Percentiles rank a stretch among this genome's conserved stretches.
Conservation (phyloP, 2,797 vertebrate species). For the Sebastiscus albofasciatus region DNA sequence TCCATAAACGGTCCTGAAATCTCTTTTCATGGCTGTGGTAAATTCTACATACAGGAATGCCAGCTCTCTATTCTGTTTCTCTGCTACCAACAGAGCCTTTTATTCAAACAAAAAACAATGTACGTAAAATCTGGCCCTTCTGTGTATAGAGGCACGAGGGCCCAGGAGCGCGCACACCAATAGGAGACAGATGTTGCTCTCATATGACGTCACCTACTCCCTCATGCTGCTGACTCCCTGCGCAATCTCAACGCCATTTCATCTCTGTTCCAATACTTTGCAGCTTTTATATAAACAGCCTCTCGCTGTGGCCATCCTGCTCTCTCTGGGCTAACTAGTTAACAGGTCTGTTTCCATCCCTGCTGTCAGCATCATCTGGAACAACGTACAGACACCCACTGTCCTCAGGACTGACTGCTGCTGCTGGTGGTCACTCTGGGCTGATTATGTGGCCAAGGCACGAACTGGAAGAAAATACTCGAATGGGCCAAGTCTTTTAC, state of each 20-base stretch:
- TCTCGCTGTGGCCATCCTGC: constrained; percentile 27
- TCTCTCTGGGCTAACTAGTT: constrained; percentile 30
- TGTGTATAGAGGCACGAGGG: constrained; percentile 13
- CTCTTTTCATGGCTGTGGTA: neutral
- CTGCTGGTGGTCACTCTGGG: neutral
- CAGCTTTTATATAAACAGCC: constrained; percentile 44
- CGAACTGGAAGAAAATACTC: neutral
- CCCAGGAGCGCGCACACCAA: constrained; percentile 53
- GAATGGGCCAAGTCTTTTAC: neutral
- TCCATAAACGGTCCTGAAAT: neutral
- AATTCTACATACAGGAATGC: neutral
- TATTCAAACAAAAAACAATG: constrained; percentile 10
- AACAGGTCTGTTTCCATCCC: constrained; percentile 47
- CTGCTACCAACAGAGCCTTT: neutral
- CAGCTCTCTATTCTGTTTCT: neutral
- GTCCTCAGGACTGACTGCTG: constrained; percentile 3
- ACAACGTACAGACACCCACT: constrained; percentile 34
- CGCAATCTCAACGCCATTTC: constrained; percentile 48
- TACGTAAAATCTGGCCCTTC: constrained; percentile 18
- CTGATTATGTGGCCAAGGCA: neutral
- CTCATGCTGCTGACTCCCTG: constrained; percentile 39
- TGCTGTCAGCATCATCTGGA: constrained; percentile 37
- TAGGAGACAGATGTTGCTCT: constrained; percentile 75
- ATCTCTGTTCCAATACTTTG: constrained; percentile 36
- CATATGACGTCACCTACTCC: constrained; percentile 56